Base-by-base conservation (phyloP, 2,113 vertebrate species). In the Poicephalus meyeri region DNA sequence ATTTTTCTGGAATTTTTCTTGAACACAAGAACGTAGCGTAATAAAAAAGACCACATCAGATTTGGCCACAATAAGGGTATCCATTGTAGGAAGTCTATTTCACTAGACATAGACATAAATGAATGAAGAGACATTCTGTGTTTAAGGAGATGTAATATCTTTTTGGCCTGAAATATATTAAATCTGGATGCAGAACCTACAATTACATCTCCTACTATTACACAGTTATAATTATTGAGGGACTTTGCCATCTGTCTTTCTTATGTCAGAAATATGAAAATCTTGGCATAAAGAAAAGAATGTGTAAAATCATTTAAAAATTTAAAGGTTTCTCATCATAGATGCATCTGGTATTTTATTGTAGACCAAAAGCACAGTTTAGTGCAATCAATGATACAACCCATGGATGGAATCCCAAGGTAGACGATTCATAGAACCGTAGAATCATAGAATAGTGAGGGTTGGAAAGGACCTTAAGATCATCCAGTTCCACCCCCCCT, bases 201-300 rank as follows among this genome's bases (percentile, higher is more conserved):
- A 94, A 93, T 91, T 41, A 76, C 39, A 26, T 65, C 82, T 93
- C 35, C 66, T 93, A 25, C 20, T 93, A 69, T 86, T 72, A 76
- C 64, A 47, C 11, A 89, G 16, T 86, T 94, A 85, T 81, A 97
- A 95, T 91, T 91, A 96, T 37, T 87, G 50, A 95, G n/a, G 84
- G 60, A 80, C 41, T 78, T 80, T 74, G 35, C 80, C 50, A 71
- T 93, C 72, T 58, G 55, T 46, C 80, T 93, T 96, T 86, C 56
- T 81, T 94, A 70, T 56, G 13, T 58, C 69, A 92, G 63, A 93
- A 88, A 65, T 41, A 61, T 7, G 13, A 86, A 88, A 96, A 70
- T 3, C 11, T 69, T 83, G 68, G 12, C 46, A 73, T 86, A 63
- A 86, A 89, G 72, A 52, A 16, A 23, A 29, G 3, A 29, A 41